A percentile compares a stretch with the other conserved stretches of the same genome.
phyloP scores from a whole-genome alignment of 2,797 vertebrate genomes.

The Manis pentadactyla region DNA sequence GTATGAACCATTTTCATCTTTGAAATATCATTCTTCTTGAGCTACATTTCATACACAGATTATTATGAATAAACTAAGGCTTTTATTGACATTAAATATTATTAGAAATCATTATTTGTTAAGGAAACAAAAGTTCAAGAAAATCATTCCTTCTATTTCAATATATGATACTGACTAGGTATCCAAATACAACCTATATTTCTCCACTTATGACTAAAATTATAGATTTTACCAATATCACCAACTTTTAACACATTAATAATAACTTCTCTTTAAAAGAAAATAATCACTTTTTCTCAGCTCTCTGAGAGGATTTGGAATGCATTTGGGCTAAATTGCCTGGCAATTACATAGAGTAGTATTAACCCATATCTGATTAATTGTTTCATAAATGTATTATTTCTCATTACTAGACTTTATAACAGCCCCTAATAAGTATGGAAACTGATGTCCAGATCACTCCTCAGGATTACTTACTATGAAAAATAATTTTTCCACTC shows the following conservation, averaged over 20 bases:
- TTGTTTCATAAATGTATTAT: neutral
- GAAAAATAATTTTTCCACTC: conserved; percentile 7
- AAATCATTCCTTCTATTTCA: neutral
- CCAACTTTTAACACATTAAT: neutral
- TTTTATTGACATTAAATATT: neutral
- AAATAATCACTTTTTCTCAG: neutral
- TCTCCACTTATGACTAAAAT: neutral
- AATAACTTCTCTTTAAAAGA: neutral
- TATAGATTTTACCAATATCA: neutral
- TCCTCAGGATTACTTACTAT: neutral
- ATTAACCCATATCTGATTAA: neutral
- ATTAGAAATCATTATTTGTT: neutral
- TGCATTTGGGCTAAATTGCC: neutral
- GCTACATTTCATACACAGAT: neutral
- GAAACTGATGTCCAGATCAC: neutral
- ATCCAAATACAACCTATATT: neutral
- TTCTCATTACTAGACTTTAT: neutral
- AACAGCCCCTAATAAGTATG: neutral
- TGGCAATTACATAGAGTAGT: neutral
- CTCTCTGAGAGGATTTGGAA: neutral
- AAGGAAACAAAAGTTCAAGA: neutral
- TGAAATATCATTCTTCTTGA: neutral
- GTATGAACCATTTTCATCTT: neutral
- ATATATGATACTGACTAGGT: neutral
- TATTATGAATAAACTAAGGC: neutral